Conservation (phyloP, 2,888 invertebrate species). For the Timema podura region DNA sequence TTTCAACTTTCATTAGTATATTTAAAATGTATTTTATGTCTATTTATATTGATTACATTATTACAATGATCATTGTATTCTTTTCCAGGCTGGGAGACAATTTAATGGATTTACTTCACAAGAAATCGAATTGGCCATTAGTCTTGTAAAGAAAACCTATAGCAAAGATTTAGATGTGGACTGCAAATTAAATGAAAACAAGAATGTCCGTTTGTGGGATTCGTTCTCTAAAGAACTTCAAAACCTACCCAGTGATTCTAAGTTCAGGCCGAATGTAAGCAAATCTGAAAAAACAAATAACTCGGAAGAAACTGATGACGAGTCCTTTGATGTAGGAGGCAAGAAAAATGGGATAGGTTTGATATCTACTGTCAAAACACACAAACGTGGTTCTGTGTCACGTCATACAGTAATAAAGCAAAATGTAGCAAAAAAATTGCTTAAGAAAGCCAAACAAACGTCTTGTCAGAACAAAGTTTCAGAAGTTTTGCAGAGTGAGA, state of each 20-base stretch:
- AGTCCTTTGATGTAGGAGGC: too few relatives aligned
- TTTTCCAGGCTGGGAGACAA: constrained; percentile 41
- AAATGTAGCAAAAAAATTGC: constrained; percentile 41
- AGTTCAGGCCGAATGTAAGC: too few relatives aligned
- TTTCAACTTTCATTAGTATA: neutral
- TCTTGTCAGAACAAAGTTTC: constrained; percentile 29
- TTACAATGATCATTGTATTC: constrained; percentile 22
- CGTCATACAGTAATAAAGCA: constrained; percentile 12
- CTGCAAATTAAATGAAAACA: constrained; percentile 1
- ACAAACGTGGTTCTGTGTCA: too few relatives aligned
- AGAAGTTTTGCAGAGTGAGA: constrained; percentile 39
- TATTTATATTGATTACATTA: neutral
- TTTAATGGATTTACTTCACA: constrained; percentile 44
- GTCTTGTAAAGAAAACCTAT: constrained; percentile 26
- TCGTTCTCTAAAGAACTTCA: too few relatives aligned
- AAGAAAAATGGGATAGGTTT: too few relatives aligned
- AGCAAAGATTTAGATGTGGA: constrained; percentile 26
- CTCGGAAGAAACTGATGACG: too few relatives aligned
- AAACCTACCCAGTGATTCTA: too few relatives aligned
- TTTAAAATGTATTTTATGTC: neutral
- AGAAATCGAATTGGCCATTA: constrained; percentile 30
- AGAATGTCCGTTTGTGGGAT: too few relatives aligned
- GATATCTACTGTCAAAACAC: too few relatives aligned
- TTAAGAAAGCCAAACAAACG: constrained; percentile 41
- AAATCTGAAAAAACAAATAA: too few relatives aligned